Base-by-base conservation (phyloP, 2,113 vertebrate species). In the Aptenodytes patagonicus region DNA sequence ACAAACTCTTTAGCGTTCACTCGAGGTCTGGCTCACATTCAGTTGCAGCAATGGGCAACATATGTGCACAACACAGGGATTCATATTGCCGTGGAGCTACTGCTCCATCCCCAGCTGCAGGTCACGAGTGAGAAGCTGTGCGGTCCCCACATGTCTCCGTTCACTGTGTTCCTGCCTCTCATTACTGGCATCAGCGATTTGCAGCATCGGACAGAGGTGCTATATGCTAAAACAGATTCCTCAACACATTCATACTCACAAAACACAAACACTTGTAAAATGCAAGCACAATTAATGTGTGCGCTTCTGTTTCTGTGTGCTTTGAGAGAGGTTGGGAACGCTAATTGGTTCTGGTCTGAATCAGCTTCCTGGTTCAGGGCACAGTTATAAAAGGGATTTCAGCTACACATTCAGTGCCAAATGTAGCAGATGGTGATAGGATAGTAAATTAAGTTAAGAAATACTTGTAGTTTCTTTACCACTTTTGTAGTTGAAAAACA, bases 381-480 rank as follows among this genome's bases (percentile, higher is more conserved):
- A 75, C 90, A 78, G 91, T 93, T 77, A 62, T 65, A 61, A 93
- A 95, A 87, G 65, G 68, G 83, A 91, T 97, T 96, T 84, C 86
- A 90, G 90, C 91, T 80, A 14, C 89, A 55, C 13, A 2, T 38
- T 92, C 68, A 40, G 94, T 97, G 97, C 97, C 97, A 98, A 96
- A 65, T 77, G 86, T 26, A 95, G 94, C 97, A 98, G 97, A 98
- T 97, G 97, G 97, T 84, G 54, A 65, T 75, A 82, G 75, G 91
- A 78, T 77, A 95, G 93, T 95, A 97, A 97, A 98, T 97, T 96
- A 86, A 61, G 22, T 96, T 93, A 92, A 94, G 93, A 93, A 97
- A 97, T 96, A 98, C 96, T 97, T 86, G 69, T 79, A 86, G 88
- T 95, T 97, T 97, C 96, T 95, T 96, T 90, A 93, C 90, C 83